Conservation (phyloP, 2,797 vertebrate genomes). For the Arvicola amphibius region DNA sequence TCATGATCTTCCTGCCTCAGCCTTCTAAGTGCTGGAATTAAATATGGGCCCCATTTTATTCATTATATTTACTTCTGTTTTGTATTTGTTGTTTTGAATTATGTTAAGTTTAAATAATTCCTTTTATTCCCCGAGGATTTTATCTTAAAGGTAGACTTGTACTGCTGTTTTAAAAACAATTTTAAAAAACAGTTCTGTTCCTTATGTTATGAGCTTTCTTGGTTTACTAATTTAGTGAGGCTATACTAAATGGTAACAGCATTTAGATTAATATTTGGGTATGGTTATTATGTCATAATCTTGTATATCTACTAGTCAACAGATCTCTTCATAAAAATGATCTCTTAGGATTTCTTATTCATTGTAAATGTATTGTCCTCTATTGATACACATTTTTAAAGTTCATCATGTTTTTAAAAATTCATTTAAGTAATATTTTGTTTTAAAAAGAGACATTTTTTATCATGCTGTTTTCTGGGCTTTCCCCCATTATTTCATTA, state of each 20-base stretch:
- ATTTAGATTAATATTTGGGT: not conserved
- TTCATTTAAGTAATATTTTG: slow-evolving; percentile 40
- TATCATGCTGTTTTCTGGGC: not conserved
- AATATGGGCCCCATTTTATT: not conserved
- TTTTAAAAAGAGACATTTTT: slow-evolving; percentile 33
- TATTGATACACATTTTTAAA: not conserved
- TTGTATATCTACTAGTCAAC: not conserved
- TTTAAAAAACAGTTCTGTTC: not conserved
- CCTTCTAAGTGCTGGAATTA: not conserved
- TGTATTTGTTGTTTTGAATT: not conserved
- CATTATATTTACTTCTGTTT: not conserved
- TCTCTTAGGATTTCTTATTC: not conserved
- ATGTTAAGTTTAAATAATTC: not conserved
- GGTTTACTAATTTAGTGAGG: not conserved
- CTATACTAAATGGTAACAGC: not conserved
- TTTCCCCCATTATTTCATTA: not conserved
- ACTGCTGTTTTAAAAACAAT: not conserved
- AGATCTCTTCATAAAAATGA: not conserved
- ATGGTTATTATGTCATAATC: not conserved
- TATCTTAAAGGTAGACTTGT: not conserved
- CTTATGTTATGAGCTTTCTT: not conserved
- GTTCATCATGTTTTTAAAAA: not conserved
- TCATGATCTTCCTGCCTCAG: not conserved
- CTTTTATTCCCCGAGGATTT: not conserved
- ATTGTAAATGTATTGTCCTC: slow-evolving; percentile 15